Base-by-base conservation (phyloP, 2,888 invertebrate genomes). In the Philopedon plagiatum region DNA sequence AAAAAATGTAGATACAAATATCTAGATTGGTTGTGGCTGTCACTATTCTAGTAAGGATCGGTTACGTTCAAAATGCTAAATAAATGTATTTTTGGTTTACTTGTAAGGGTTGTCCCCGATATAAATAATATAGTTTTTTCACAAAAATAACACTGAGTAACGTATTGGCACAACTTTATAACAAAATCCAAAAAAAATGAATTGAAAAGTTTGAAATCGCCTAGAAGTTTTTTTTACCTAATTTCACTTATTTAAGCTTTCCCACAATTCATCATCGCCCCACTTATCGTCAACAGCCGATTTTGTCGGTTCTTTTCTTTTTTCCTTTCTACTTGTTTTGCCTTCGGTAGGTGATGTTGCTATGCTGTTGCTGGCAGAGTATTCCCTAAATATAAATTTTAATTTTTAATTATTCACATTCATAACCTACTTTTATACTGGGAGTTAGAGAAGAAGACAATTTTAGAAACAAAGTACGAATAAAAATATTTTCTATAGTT, bases 191-290 rank as follows among this genome's bases (percentile, higher is more conserved):
- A n/a, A n/a, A n/a, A n/a, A n/a, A n/a, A n/a, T n/a, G n/a, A n/a
- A n/a, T n/a, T n/a, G n/a, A n/a, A n/a, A n/a, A n/a, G n/a, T n/a
- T n/a, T n/a, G n/a, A n/a, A n/a, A n/a, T n/a, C n/a, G 51, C 15
- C 26, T 26, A 15, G 15, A 4, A 29, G 26, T 8, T 15, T 9
- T 54, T 29, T 54, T 54, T 54, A 8, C 9, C 2, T 54, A 46
- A 21, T 41, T 58, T 89, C 85, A 91, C 79, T 89, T 88, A 83
- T 89, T 90, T 75, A 90, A 82, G 81, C 88, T 87, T 79, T 89
- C 87, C 90, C 90, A 90, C 46, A 89, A 86, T 80, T 89, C 90
- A 79, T 90, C 90, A 76, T 90, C 90, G 62, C 88, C 88, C 83
- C 86, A 88, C 77, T 86, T 87, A 66, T 85, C 67, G 72, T 86